Base-by-base conservation (phyloP, 2,888 invertebrate genomes). In the Creontiades dilutus region DNA sequence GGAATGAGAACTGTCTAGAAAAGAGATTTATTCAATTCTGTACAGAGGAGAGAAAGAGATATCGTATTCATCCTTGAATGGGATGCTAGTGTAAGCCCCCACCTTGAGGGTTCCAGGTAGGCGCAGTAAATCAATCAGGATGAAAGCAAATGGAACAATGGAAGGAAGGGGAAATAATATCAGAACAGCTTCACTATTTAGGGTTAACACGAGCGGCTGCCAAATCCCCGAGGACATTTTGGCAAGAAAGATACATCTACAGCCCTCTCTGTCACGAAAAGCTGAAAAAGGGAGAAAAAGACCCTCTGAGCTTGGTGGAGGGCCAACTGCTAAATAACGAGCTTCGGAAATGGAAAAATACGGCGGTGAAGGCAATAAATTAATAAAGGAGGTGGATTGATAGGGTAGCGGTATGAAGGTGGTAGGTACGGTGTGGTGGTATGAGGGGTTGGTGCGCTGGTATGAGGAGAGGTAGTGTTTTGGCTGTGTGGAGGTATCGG, bases 241-340 rank as follows among this genome's bases (percentile, higher is more conserved):
- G 82, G 82, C 82, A 82, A 82, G 82, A 52, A 82, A 82, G 82
- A 82, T 82, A 82, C 82, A 82, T 82, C 55, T 82, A 48, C 48
- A 16, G 27, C 82, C 16, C 82, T 23, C 68, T 27, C 13, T 27
- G 68, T 68, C 68, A 23, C 23, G 27, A 68, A 23, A 68, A 48
- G 82, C 48, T 47, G 55, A 52, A 52, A 48, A 23, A 52, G 82
- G 27, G 55, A 23, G 23, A 55, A 82, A 16, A 82, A 13, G 14
- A 13, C 27, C 68, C 23, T 12, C 16, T 4, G 12, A 82, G 82
- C 47, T 82, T 82, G 82, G 82, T 82, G 37, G n/a, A 19, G 48
- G 52, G 82, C 82, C 82, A 82, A 82, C 82, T 52, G 82, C 82
- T 82, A 82, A 82, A 82, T 82, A 82, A 82, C 82, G 82, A 82